phyloP scores from a whole-genome alignment of 2,113 vertebrate species.

The Egretta garzetta region DNA sequence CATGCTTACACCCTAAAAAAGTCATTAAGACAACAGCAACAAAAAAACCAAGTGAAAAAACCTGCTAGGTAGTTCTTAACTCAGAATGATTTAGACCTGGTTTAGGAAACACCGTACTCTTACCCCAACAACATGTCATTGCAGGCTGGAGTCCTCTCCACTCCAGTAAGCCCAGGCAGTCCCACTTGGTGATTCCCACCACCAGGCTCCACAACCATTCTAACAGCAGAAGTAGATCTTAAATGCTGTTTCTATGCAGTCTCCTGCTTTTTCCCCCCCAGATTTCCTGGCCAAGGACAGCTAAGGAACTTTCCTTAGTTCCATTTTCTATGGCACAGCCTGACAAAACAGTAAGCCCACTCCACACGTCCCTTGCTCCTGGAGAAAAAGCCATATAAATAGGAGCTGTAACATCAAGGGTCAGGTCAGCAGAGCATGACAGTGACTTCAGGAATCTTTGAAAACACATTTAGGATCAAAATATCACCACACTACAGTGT shows the following conservation, averaged over 20 bases:
- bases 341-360: neutral
- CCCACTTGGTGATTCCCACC: neutral
- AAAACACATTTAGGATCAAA: neutral
- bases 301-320: neutral
- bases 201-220: neutral
- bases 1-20: neutral
- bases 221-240: neutral
- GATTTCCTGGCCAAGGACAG: neutral
- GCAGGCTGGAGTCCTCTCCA: neutral
- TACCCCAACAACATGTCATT: neutral
- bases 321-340: neutral
- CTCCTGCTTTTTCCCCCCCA: fast-evolving
- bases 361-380: neutral
- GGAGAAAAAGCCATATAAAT: neutral
- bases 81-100: neutral
- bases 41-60: neutral
- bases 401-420: neutral
- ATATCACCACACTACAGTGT: neutral
- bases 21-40: neutral
- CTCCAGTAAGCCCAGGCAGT: neutral
- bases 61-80: neutral
- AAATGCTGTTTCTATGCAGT: neutral
- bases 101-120: neutral
- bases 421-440: neutral
- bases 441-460: neutral